Percentiles rank a stretch among this genome's conserved stretches.
phyloP scores from a whole-genome alignment of 2,888 invertebrate genomes.

The Lampropteryx suffumata region DNA sequence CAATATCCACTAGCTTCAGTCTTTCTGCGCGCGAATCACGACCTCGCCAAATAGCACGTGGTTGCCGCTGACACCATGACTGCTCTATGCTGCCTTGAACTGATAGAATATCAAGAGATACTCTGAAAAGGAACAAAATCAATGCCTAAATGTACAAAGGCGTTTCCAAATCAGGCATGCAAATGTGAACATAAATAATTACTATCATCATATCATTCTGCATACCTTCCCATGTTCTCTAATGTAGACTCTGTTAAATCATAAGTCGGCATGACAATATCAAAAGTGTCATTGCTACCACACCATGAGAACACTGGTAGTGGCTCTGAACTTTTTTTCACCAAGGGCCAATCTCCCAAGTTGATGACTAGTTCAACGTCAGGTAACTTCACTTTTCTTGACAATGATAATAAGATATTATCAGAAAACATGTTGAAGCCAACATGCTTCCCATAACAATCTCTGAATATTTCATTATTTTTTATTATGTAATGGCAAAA shows the following conservation, averaged over 20 bases:
- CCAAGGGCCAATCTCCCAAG: slow-evolving; percentile 97
- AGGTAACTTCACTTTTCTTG: slow-evolving; percentile 91
- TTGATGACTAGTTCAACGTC: slow-evolving; percentile 96
- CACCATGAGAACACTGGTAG: slow-evolving; percentile 98
- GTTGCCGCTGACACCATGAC: slow-evolving; percentile 88
- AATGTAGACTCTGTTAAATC: slow-evolving; percentile 96
- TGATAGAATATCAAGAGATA: slow-evolving; percentile 94
- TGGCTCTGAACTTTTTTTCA: slow-evolving; percentile 77
- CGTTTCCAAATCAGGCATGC: no score
- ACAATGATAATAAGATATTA: slow-evolving; percentile 90
- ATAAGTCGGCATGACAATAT: slow-evolving; percentile 97
- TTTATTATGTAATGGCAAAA: slow-evolving; percentile 95
- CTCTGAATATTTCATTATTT: slow-evolving; percentile 91
- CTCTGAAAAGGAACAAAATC: slow-evolving; percentile 78
- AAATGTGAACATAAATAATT: no score
- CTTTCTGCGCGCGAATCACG: slow-evolving; percentile 94
- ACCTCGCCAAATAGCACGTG: slow-evolving; percentile 95
- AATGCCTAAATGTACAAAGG: neutral
- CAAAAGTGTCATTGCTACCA: slow-evolving; percentile 91
- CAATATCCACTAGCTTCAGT: slow-evolving; percentile 90
- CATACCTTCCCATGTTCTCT: slow-evolving; percentile 95
- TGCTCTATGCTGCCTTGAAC: slow-evolving; percentile 90
- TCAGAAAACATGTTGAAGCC: slow-evolving; percentile 98
- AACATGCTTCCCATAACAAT: slow-evolving; percentile 96
- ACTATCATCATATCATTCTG: no score